Percentiles rank a stretch among this genome's conserved stretches.
These are phyloP conservation scores for Coregonus sp. DNA, from an alignment of 2,797 vertebrate genomes.

Conservation along the genomic window DNA sequence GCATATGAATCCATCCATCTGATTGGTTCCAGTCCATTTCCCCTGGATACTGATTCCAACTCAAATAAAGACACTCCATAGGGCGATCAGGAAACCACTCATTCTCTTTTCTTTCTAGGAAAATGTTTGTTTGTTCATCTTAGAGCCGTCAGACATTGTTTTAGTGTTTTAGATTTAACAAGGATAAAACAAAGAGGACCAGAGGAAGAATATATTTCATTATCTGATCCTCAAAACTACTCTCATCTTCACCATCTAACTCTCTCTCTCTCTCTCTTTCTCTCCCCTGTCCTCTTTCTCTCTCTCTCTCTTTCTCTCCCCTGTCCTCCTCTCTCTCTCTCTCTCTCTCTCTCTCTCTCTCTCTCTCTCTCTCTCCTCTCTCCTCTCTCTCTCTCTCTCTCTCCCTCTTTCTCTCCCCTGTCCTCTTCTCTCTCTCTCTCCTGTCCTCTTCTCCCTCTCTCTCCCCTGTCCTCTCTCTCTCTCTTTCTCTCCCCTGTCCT, in stretches of 20 bases:
- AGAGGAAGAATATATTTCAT: not conserved
- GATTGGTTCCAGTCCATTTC: not conserved
- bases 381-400: not conserved
- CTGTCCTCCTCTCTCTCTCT: not conserved
- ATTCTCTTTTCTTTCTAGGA: constrained; percentile 35
- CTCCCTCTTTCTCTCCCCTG: not conserved
- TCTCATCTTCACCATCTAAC: not conserved
- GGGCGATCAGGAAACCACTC: constrained; percentile 22
- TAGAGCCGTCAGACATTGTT: not conserved
- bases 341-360: not conserved
- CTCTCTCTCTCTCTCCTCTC: not conserved
- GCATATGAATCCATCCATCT: constrained; percentile 6
- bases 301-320: not conserved
- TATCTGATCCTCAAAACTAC: constrained; percentile 22
- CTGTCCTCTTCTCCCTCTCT: constrained; percentile 18
- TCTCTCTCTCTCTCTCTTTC: not conserved
- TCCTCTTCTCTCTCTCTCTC: not conserved
- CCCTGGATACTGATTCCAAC: not conserved
- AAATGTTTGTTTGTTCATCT: not conserved
- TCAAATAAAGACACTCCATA: constrained; percentile 4
- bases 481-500: constrained; percentile 20
- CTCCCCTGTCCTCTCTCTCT: not conserved
- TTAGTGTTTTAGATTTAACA: not conserved
- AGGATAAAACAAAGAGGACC: not conserved
- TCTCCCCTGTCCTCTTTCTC: not conserved